phyloP scores from a whole-genome alignment of 2,113 vertebrate genomes.

The Periophthalmodon schlosseri region DNA sequence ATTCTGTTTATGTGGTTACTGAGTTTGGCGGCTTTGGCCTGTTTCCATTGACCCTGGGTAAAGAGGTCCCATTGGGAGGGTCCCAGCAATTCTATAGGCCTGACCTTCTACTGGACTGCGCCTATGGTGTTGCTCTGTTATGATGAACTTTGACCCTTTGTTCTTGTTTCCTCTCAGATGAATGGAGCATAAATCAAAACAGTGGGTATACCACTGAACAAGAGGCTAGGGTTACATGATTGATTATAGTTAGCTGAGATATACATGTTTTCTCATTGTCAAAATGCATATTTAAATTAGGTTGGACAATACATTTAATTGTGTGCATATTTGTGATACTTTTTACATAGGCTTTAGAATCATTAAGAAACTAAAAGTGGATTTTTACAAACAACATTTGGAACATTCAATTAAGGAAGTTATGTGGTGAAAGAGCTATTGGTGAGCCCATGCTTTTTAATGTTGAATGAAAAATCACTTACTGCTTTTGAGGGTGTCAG shows the following conservation, averaged over 20 bases:
- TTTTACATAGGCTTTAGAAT: too few species aligned
- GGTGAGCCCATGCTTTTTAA: background rate
- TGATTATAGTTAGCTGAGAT: background rate
- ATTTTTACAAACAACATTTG: background rate
- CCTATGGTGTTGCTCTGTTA: constrained; percentile 35
- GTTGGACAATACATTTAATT: background rate
- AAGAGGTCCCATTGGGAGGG: constrained; percentile 32
- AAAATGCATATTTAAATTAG: background rate
- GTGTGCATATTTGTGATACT: background rate
- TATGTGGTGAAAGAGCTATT: background rate
- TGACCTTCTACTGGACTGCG: constrained; percentile 23
- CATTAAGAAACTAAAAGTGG: too few species aligned
- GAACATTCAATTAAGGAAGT: background rate
- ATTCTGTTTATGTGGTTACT: constrained; percentile 12
- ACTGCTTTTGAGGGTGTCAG: constrained; percentile 31
- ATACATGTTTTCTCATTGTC: constrained; percentile 1
- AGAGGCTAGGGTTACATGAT: background rate
- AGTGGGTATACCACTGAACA: background rate
- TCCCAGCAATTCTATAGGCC: constrained; percentile 15
- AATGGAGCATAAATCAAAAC: constrained; percentile 13
- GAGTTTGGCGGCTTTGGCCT: constrained; percentile 33
- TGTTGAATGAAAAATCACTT: constrained; percentile 11
- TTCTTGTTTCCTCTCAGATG: constrained; percentile 20
- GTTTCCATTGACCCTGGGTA: constrained; percentile 39
- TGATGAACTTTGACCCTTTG: constrained; percentile 39